Conservation (phyloP, 1,140 invertebrate species). For the Trachymyrmex septentrionalis region DNA sequence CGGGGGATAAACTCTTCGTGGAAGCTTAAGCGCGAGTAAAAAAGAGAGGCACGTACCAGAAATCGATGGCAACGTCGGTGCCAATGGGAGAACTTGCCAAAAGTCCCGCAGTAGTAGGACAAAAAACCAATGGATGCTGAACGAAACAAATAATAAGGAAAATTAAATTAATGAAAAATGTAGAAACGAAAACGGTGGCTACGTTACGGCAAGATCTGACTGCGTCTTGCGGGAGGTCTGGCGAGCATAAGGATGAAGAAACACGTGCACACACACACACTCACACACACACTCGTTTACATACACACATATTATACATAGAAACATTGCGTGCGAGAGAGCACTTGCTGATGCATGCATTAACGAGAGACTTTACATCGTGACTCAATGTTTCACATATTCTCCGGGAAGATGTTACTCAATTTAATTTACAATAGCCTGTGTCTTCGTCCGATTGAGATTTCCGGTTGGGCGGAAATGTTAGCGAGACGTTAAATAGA, state of each 20-base stretch:
- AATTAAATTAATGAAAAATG: constrained; percentile 70
- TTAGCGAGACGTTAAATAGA: neutral
- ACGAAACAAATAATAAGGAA: constrained; percentile 81
- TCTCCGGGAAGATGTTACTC: neutral
- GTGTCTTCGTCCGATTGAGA: neutral
- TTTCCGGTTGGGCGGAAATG: neutral
- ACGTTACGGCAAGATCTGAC: neutral
- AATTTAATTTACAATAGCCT: neutral
- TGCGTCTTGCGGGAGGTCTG: constrained; percentile 49
- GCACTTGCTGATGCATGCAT: constrained; percentile 4
- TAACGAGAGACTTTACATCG: neutral
- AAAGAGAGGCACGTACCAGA: constrained; percentile 74
- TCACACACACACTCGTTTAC: neutral
- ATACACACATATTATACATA: neutral
- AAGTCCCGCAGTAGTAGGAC: constrained; percentile 79
- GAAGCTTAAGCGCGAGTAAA: constrained; percentile 64
- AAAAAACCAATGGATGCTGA: constrained; percentile 85
- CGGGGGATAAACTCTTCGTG: neutral
- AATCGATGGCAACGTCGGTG: constrained; percentile 82
- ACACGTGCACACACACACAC: neutral
- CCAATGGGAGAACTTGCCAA: constrained; percentile 83
- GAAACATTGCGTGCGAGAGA: neutral
- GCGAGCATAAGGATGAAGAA: constrained; percentile 22
- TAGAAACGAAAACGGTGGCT: neutral
- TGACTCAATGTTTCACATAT: neutral